These are phyloP conservation scores for Tauraco erythrolophus DNA, from an alignment of 2,113 vertebrate species.

Conservation along the genomic window DNA sequence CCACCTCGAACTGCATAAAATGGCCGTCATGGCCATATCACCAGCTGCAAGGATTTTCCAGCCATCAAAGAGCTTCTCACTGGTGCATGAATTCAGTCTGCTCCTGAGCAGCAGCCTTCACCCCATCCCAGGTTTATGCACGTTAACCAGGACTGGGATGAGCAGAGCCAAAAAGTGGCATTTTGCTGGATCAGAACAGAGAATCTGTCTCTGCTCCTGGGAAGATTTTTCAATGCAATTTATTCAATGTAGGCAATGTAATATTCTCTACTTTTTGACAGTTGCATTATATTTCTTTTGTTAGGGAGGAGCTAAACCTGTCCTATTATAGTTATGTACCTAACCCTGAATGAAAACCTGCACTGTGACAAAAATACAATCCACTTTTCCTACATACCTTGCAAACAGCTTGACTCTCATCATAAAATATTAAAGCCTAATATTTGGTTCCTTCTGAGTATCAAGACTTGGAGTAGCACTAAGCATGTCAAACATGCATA, in stretches of 20 bases:
- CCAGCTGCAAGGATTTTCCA: neutral
- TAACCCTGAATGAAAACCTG: neutral
- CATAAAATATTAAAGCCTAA: conserved; percentile 65
- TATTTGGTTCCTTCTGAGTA: conserved; percentile 44
- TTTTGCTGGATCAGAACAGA: neutral
- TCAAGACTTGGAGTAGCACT: conserved; percentile 31
- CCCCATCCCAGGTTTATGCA: neutral
- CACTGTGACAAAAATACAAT: conserved; percentile 25
- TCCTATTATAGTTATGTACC: neutral
- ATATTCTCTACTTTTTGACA: neutral
- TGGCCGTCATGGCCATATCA: rapidly evolving
- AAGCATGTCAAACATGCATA: conserved; percentile 26
- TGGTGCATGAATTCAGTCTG: neutral
- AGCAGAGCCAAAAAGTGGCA: rapidly evolving
- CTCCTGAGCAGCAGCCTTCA: neutral
- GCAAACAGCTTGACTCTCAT: conserved; percentile 46
- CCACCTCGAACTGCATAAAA: neutral
- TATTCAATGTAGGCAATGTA: neutral
- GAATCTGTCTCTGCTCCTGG: neutral
- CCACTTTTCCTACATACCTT: neutral
- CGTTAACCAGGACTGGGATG: rapidly evolving
- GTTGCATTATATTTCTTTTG: neutral
- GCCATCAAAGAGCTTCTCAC: neutral
- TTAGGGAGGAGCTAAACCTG: neutral
- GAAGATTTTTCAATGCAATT: neutral